These are phyloP conservation scores for Akabosia matsudoensis DNA, from an alignment of 1,140 invertebrate species.

Conservation along the genomic window DNA sequence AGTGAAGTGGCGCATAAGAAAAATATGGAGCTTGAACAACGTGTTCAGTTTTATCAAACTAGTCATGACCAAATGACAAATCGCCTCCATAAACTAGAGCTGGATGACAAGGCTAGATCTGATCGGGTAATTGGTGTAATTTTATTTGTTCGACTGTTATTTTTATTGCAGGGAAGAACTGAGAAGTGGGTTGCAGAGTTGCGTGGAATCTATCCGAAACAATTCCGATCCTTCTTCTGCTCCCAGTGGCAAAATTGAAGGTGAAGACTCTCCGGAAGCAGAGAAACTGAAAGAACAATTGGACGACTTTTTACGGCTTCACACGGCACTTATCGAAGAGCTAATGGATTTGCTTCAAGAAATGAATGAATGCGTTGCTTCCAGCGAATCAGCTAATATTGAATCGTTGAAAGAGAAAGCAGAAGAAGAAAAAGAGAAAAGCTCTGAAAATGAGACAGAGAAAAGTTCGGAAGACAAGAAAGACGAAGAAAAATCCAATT, in stretches of 20 bases:
- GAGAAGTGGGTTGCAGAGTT: constrained; percentile 45
- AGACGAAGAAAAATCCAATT: background rate
- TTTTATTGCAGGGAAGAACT: constrained; percentile 54
- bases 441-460: background rate
- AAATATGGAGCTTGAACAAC: constrained; percentile 45
- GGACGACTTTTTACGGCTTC: constrained; percentile 29
- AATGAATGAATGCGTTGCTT: constrained; percentile 14
- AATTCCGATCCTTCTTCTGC: background rate
- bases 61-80: constrained; percentile 41
- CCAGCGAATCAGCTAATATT: background rate
- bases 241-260: background rate
- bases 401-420: constrained; percentile 22
- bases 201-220: constrained; percentile 29
- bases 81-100: constrained; percentile 42
- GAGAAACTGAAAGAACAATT: constrained; percentile 10
- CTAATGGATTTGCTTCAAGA: constrained; percentile 16
- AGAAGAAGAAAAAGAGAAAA: constrained; percentile 8
- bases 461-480: background rate
- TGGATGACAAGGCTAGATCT: constrained; percentile 42
- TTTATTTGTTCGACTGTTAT: constrained; percentile 20
- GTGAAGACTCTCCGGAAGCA: constrained; percentile 11
- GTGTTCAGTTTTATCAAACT: constrained; percentile 38
- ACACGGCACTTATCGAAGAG: constrained; percentile 31
- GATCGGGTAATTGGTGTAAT: constrained; percentile 39
- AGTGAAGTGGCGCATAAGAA: constrained; percentile 45